phyloP scores from a whole-genome alignment of 2,113 vertebrate species.

The Nestor notabilis region DNA sequence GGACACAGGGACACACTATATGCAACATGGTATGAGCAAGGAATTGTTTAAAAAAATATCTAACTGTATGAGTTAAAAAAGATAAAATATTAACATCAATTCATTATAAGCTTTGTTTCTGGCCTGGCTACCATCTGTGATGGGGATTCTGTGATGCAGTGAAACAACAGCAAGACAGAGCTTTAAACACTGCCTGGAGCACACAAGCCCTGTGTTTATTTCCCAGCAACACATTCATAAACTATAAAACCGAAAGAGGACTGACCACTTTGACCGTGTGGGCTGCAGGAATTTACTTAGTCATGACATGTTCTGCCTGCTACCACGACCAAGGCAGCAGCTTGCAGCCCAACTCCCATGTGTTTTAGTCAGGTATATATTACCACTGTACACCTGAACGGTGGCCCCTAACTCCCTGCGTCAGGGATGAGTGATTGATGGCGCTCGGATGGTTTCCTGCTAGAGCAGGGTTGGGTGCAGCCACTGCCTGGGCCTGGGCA shows the following conservation, averaged over 20 bases:
- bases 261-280: neutral
- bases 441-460: neutral
- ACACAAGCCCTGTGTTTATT: neutral
- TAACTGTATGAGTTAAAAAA: neutral
- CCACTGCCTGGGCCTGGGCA: neutral
- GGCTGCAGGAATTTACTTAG: neutral
- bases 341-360: neutral
- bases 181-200: neutral
- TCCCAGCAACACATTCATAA: neutral
- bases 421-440: neutral
- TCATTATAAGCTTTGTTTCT: neutral
- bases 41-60: neutral
- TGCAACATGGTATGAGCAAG: neutral
- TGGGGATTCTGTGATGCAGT: neutral
- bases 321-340: neutral
- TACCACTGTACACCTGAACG: neutral
- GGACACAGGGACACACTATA: neutral
- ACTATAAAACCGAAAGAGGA: neutral
- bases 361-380: neutral
- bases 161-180: neutral
- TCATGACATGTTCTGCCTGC: neutral
- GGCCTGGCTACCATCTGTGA: neutral
- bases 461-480: neutral
- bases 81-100: neutral
- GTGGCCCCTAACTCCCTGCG: accelerated